These are phyloP conservation scores for Poecilia wingei DNA, from an alignment of 2,797 vertebrate genomes.

Conservation along the genomic window DNA sequence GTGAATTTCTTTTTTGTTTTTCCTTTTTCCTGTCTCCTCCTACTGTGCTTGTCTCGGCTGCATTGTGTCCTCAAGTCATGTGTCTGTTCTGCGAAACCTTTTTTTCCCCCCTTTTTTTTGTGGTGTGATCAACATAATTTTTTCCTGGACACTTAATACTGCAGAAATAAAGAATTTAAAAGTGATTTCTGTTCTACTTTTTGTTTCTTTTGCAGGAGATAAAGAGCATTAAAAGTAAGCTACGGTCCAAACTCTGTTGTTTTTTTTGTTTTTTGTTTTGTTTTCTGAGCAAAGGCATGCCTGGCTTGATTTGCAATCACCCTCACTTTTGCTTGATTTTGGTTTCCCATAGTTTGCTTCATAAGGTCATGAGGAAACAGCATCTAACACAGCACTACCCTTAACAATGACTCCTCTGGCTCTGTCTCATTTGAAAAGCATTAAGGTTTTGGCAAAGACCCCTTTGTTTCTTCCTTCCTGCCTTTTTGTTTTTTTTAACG, in stretches of 20 bases:
- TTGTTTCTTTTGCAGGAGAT: conserved; percentile 86
- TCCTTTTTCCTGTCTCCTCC: conserved; percentile 32
- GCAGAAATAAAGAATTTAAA: conserved; percentile 58
- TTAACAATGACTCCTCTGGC: conserved; percentile 32
- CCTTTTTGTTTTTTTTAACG: background rate
- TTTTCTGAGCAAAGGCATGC: conserved; percentile 78
- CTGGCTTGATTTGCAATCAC: conserved; percentile 81
- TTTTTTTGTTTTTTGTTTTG: conserved; percentile 32
- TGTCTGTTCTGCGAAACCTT: conserved; percentile 57
- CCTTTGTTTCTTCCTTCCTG: conserved; percentile 14
- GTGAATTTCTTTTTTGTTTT: conserved; percentile 22
- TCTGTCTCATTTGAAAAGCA: conserved; percentile 34
- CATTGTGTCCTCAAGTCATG: conserved; percentile 60
- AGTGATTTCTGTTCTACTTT: conserved; percentile 83
- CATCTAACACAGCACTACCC: conserved; percentile 68
- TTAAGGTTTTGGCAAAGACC: conserved; percentile 23
- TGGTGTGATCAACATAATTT: conserved; percentile 47
- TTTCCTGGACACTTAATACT: conserved; percentile 45
- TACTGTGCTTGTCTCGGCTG: conserved; percentile 54
- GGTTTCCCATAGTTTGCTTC: conserved; percentile 75
- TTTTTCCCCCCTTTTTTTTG: conserved; percentile 8
- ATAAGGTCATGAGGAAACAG: conserved; percentile 66
- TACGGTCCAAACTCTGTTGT: conserved; percentile 72
- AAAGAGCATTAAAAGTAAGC: conserved; percentile 91
- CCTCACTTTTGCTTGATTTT: conserved; percentile 73